Base-by-base conservation (phyloP, 2,888 invertebrate species). In the Oxystoma pomonae region DNA sequence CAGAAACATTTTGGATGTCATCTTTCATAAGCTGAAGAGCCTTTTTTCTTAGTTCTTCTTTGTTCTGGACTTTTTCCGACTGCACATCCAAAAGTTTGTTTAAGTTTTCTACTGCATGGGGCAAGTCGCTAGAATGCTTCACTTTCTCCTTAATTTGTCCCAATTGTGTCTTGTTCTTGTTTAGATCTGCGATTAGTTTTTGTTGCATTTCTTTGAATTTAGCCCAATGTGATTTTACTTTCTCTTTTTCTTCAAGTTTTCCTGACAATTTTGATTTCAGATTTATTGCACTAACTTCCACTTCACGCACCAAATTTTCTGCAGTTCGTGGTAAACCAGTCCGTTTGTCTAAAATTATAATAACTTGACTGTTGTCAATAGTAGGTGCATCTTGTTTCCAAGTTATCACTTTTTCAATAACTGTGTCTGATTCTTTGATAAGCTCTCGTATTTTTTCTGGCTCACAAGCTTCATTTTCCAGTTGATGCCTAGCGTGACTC, bases 21-120 rank as follows among this genome's bases (percentile, higher is more conserved):
- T 91, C 89, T 74, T 90, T 88, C 87, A 94, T 88, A 68, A 94
- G 80, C 72, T 88, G 84, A 61, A 90, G 83, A 0, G 92, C 94
- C 81, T 92, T 90, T 73, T 88, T 87, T 72, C 90, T 87, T n/a
- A 94, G 82, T 68, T 88, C 86, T 68, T 90, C 87, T 73, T 90
- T 88, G 0, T 88, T 80, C 2, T 84, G 80, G 69, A 84, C 83
- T 70, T 88, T 87, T 16, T 85, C 83, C 71, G 86, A 85, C 70
- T 84, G 84, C n/a, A 77, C 76, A 55, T 83, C 81, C 20, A 83
- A 74, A 17, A 86, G 73, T 20, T 78, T 76, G 76, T 76, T 87
- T 81, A 78, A 88, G 73, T 76, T 81, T 76, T 78, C 81, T 12
- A 85, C 76, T 0, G 83, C 84, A 21, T 76, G 75, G 1, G 82